These are phyloP conservation scores for Apodemia hepburni DNA, from an alignment of 2,888 invertebrate species.

Conservation along the genomic window DNA sequence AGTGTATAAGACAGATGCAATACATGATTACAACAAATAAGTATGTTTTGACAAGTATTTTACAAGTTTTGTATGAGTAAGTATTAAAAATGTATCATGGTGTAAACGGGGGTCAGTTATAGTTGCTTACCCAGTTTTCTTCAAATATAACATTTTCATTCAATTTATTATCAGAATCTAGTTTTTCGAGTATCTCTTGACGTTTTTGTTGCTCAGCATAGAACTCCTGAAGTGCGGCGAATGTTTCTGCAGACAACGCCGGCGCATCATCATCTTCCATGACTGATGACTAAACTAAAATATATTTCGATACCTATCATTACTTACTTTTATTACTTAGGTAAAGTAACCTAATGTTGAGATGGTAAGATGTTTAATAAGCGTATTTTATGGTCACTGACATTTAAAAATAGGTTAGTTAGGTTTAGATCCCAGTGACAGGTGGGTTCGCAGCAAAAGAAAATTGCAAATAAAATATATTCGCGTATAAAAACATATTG, in stretches of 20 bases:
- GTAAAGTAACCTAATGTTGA: not conserved
- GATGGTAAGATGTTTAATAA: not conserved
- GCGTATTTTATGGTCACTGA: constrained; percentile 2
- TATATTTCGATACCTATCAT: not conserved
- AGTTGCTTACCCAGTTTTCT: constrained; percentile 89
- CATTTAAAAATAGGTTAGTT: not conserved
- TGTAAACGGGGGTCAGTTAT: no score
- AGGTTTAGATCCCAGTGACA: not conserved
- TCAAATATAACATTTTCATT: constrained; percentile 80
- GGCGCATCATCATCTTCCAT: constrained; percentile 82
- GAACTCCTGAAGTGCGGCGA: constrained; percentile 88
- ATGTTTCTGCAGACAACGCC: constrained; percentile 84
- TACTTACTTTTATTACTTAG: not conserved
- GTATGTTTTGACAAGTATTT: no score
- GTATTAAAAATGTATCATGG: no score
- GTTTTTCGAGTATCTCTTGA: constrained; percentile 74
- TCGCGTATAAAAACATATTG: not conserved
- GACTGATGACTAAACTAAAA: constrained; percentile 48
- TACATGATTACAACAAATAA: no score
- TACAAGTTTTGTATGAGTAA: no score
- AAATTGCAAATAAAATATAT: not conserved
- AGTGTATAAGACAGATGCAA: no score
- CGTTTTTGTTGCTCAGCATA: constrained; percentile 84
- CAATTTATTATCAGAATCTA: constrained; percentile 64
- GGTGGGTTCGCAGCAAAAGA: not conserved